A percentile compares a stretch with the other conserved stretches of the same genome.
phyloP scores from a whole-genome alignment of 53 echinoderm and acorn worm species.

The Temnopleurus reevesii region DNA sequence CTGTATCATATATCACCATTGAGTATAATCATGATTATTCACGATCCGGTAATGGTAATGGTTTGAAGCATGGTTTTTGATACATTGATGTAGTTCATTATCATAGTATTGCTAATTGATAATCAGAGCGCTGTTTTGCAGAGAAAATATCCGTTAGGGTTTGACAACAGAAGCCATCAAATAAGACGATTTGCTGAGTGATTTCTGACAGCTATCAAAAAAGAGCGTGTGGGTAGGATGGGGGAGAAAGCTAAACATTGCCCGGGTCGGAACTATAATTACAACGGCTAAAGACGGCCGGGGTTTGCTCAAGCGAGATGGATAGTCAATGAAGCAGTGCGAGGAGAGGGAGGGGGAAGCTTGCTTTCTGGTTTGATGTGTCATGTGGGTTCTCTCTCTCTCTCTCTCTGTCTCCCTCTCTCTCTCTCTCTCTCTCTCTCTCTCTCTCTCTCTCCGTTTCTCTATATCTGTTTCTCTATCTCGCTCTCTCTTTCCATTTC shows the following conservation, averaged over 20 bases:
- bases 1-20: too few species aligned
- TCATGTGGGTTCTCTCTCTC: not conserved
- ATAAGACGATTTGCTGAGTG: not conserved
- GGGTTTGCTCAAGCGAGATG: conserved; percentile 9
- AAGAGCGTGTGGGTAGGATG: not conserved
- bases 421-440: not conserved
- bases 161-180: not conserved
- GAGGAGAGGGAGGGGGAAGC: not conserved
- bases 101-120: not conserved
- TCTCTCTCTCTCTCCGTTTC: not conserved
- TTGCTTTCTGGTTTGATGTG: conserved; percentile 14
- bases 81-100: too few species aligned
- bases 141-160: conserved; percentile 6
- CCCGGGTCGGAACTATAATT: not conserved
- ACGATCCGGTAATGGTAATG: too few species aligned
- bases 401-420: not conserved
- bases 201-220: conserved; percentile 20
- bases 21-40: too few species aligned
- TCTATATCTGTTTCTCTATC: not conserved
- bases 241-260: conserved; percentile 1
- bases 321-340: conserved; percentile 12
- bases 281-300: not conserved
- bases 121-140: not conserved
- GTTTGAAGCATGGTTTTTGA: too few species aligned
- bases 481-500: not conserved